Conservation (phyloP, 2,888 invertebrate species). For the Cylloceria caligata region DNA sequence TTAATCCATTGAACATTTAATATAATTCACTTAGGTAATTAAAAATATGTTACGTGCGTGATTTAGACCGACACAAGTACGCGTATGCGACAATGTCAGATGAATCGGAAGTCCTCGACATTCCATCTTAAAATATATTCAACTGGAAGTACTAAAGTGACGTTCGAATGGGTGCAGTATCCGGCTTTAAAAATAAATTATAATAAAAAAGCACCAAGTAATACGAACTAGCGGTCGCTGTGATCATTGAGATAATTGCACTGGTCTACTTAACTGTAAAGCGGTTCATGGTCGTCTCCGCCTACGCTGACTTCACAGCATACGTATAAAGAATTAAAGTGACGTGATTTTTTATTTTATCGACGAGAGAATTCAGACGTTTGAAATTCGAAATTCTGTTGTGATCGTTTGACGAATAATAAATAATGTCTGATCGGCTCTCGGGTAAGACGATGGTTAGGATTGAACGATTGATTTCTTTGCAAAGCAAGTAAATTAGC, state of each 20-base stretch:
- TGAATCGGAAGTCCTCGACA: constrained; percentile 6
- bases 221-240: constrained; percentile 25
- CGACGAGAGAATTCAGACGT: background rate
- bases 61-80: background rate
- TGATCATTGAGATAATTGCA: constrained; percentile 52
- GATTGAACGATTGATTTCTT: background rate
- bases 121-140: constrained; percentile 1
- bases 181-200: constrained; percentile 42
- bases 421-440: background rate
- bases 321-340: background rate
- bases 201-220: constrained; percentile 19
- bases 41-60: background rate
- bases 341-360: constrained; percentile 32
- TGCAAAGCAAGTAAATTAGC: background rate
- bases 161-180: constrained; percentile 60
- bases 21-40: background rate
- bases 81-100: background rate
- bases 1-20: background rate
- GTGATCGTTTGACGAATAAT: background rate
- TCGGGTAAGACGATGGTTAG: too few species aligned
- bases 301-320: constrained; percentile 45
- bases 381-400: background rate
- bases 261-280: constrained; percentile 54
- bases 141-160: constrained; percentile 14
- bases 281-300: constrained; percentile 60